Conservation (phyloP, 2,888 invertebrate genomes). For the Tetranychus truncatus region DNA sequence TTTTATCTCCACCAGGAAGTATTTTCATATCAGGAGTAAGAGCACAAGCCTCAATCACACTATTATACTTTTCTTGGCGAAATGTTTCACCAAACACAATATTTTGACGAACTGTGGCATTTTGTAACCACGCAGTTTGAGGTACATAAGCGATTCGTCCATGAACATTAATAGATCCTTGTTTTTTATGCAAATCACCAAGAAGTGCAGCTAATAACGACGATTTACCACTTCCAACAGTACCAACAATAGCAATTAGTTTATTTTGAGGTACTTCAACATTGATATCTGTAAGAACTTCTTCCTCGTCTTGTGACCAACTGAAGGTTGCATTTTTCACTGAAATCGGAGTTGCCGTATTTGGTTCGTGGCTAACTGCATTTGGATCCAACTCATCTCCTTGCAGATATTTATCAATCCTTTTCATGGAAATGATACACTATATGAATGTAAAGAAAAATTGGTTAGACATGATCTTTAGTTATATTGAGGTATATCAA, state of each 20-base stretch:
- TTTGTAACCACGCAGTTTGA: conserved; percentile 20
- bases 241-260: conserved; percentile 26
- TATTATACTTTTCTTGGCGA: conserved; percentile 30
- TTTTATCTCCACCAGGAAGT: conserved; percentile 32
- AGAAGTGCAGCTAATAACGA: conserved; percentile 26
- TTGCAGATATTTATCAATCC: conserved; percentile 45
- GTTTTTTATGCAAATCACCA: conserved; percentile 27
- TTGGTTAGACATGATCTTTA: background rate
- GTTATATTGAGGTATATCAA: background rate
- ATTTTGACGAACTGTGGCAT: conserved; percentile 32
- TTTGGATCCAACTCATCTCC: conserved; percentile 25
- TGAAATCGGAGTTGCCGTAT: background rate
- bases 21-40: conserved; percentile 36
- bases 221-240: conserved; percentile 26
- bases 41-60: conserved; percentile 36
- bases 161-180: conserved; percentile 21
- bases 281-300: conserved; percentile 19
- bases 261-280: conserved; percentile 21
- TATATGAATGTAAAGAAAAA: background rate
- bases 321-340: background rate
- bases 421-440: conserved; percentile 46
- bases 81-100: conserved; percentile 34
- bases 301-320: background rate
- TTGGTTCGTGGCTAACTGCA: background rate
- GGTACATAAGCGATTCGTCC: conserved; percentile 16